These are phyloP conservation scores for Lanistes nyassanus DNA, from an alignment of 1,140 invertebrate genomes.

Conservation along the genomic window DNA sequence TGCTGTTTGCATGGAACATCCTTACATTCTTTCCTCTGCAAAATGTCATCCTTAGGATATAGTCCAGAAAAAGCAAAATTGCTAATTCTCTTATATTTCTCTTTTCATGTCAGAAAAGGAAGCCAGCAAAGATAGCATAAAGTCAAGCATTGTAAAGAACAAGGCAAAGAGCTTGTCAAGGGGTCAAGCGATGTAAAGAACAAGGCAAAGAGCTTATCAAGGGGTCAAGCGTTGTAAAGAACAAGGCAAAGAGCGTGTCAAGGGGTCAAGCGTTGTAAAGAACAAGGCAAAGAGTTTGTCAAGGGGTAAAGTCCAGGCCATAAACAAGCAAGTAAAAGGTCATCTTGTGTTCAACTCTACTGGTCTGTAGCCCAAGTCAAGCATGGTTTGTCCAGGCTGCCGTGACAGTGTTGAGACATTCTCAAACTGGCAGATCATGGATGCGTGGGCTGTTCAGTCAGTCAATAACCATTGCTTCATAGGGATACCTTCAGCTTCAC, in stretches of 20 bases:
- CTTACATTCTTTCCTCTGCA: no score
- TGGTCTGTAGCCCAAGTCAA: constrained; percentile 15
- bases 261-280: constrained; percentile 11
- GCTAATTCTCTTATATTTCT: constrained; percentile 21
- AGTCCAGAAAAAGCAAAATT: no score
- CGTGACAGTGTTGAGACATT: constrained; percentile 1
- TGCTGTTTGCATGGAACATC: no score
- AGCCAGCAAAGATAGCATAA: constrained; percentile 12
- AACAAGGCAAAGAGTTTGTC: constrained; percentile 13
- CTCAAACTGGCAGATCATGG: neutral
- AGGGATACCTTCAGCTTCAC: no score
- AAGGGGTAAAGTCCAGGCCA: constrained; percentile 19
- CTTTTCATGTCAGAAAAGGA: constrained; percentile 17
- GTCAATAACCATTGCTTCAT: no score
- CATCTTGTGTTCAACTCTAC: constrained; percentile 12
- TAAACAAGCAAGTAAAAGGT: neutral
- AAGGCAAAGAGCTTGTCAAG: constrained; percentile 10
- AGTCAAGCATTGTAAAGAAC: constrained; percentile 11
- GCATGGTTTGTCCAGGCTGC: neutral
- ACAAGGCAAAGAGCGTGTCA: constrained; percentile 11
- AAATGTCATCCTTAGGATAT: no score
- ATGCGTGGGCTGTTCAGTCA: neutral
- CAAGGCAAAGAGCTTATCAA: constrained; percentile 10
- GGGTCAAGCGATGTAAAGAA: constrained; percentile 10
- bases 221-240: constrained; percentile 12